Evolutionary conservation across 2,888 invertebrate species (phyloP).

Genomic region (Scotopteryx bipunctaria): DNA sequence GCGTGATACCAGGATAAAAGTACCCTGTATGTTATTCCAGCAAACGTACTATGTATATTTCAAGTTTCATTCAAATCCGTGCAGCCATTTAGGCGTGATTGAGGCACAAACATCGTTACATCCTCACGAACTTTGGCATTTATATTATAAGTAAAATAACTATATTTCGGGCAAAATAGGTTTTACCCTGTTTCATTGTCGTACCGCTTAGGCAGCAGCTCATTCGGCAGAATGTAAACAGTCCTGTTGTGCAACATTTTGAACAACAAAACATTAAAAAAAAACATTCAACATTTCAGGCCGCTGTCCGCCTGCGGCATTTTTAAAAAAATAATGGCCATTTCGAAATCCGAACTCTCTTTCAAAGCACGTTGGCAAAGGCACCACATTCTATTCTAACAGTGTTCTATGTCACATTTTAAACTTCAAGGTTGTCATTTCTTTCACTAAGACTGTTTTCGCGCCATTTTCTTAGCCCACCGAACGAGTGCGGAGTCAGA

Average conservation of each 20-base stretch:
- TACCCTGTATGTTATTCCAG: too few relatives aligned
- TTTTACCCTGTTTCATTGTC: constrained; percentile 69
- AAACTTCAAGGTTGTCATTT: neutral
- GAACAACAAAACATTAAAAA: constrained; percentile 29
- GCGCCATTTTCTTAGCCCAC: constrained; percentile 54
- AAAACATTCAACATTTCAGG: constrained; percentile 6
- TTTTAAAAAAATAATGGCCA: too few relatives aligned
- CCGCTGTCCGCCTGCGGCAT: too few relatives aligned
- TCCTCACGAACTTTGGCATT: too few relatives aligned
- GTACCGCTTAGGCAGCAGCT: constrained; percentile 76
- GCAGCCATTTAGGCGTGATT: too few relatives aligned
- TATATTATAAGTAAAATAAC: neutral
- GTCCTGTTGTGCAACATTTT: constrained; percentile 76
- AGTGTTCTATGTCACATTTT: neutral
- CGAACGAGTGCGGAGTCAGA: constrained; percentile 60
- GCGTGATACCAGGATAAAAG: too few relatives aligned
- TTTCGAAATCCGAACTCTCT: constrained; percentile 17
- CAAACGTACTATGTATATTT: too few relatives aligned
- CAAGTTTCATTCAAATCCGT: too few relatives aligned
- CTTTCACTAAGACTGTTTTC: constrained; percentile 39
- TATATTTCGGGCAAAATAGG: constrained; percentile 7
- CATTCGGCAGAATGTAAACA: constrained; percentile 78
- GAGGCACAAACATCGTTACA: neutral
- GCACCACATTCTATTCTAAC: constrained; percentile 4
- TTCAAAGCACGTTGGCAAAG: constrained; percentile 14